Conservation (phyloP, 2,888 invertebrate genomes). For the Agonopterix alstromeriana region DNA sequence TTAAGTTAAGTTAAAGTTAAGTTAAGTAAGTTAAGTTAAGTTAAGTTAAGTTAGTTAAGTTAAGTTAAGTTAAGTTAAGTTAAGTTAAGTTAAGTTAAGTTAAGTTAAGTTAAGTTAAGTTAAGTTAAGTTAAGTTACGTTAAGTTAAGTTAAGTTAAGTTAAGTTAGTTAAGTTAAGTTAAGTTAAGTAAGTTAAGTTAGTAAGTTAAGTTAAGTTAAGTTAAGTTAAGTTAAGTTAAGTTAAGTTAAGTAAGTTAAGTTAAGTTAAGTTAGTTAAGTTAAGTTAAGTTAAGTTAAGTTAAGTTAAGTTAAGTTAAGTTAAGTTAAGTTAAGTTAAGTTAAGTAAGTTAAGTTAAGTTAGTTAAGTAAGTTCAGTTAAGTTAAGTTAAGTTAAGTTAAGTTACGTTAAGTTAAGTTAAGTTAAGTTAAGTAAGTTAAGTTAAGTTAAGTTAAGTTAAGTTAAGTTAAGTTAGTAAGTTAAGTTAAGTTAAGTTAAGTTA, state of each 20-base stretch:
- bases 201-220: conserved; percentile 4
- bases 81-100: conserved; percentile 15
- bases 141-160: neutral
- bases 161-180: conserved; percentile 5
- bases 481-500: conserved; percentile 1
- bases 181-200: conserved; percentile 1
- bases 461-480: conserved; percentile 1
- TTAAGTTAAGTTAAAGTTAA: conserved; percentile 10
- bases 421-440: conserved; percentile 11
- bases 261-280: conserved; percentile 5
- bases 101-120: conserved; percentile 6
- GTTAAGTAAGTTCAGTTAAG: conserved; percentile 5
- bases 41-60: conserved; percentile 14
- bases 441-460: conserved; percentile 10
- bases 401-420: conserved; percentile 8
- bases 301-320: conserved; percentile 5
- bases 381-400: conserved; percentile 7
- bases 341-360: conserved; percentile 2
- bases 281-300: conserved; percentile 4
- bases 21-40: conserved; percentile 14
- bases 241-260: conserved; percentile 3
- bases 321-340: conserved; percentile 6
- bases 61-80: conserved; percentile 13
- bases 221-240: conserved; percentile 4
- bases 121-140: neutral